Percentiles rank a stretch among this genome's conserved stretches.
Conservation (phyloP, 2,113 vertebrate genomes). For the Ctenomys sociabilis region DNA sequence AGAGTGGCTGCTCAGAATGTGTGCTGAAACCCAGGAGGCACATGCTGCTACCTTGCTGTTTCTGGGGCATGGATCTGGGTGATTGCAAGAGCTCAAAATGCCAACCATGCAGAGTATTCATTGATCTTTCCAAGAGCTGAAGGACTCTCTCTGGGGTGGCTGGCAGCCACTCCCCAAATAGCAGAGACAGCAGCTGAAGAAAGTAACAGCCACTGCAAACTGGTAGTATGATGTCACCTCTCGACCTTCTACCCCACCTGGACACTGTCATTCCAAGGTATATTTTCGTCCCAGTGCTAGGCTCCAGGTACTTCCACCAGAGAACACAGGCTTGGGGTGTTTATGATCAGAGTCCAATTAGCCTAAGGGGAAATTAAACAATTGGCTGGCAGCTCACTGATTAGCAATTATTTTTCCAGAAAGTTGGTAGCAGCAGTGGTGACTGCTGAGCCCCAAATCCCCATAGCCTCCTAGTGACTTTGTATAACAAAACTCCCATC, state of each 20-base stretch:
- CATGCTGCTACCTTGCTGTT: not conserved
- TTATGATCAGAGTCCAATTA: constrained; percentile 71
- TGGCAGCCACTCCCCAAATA: not conserved
- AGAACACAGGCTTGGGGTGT: constrained; percentile 61
- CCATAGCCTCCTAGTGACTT: constrained; percentile 49
- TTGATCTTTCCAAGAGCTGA: not conserved
- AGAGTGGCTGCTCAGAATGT: not conserved
- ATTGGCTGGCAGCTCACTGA: constrained; percentile 71
- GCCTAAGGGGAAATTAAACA: constrained; percentile 77
- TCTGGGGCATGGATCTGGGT: not conserved
- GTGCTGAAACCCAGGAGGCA: constrained; percentile 8
- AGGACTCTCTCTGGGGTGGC: not conserved
- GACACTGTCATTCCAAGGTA: not conserved
- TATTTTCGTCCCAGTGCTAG: not conserved
- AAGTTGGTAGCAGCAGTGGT: constrained; percentile 59
- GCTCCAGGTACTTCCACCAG: constrained; percentile 35
- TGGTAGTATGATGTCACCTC: not conserved
- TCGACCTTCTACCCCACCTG: not conserved
- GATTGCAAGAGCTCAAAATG: not conserved
- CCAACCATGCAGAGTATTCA: not conserved
- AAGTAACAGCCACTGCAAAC: not conserved
- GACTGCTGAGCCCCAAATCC: constrained; percentile 70
- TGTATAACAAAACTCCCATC: not conserved
- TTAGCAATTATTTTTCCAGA: constrained; percentile 74
- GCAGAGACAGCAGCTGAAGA: not conserved